A percentile compares a stretch with the other conserved stretches of the same genome.
phyloP scores from a whole-genome alignment of 2,797 vertebrate species.

The Acipenser ruthenus region DNA sequence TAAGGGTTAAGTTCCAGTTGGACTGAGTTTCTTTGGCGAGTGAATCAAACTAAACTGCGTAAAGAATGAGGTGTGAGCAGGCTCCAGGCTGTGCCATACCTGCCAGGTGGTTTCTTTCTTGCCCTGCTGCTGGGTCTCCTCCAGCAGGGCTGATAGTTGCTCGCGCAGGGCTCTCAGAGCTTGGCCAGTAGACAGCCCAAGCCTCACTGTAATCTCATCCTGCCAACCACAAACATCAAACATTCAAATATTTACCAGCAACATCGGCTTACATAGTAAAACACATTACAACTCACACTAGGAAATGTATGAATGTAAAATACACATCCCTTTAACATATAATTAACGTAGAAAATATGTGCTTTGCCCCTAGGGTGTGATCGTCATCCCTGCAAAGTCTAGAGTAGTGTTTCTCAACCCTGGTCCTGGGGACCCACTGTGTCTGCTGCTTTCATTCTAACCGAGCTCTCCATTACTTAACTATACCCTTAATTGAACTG shows the following conservation, averaged over 20 bases:
- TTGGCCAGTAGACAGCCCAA: conserved; percentile 83
- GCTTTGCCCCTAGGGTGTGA: no score
- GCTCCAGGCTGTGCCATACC: conserved; percentile 43
- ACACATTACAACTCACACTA: not conserved
- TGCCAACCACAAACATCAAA: conserved; percentile 28
- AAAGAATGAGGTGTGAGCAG: not conserved
- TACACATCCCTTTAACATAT: not conserved
- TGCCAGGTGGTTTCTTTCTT: conserved; percentile 58
- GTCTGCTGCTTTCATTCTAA: no score
- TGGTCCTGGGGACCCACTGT: no score
- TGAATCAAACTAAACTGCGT: not conserved
- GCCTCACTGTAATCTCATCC: conserved; percentile 68
- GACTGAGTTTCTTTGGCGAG: no score
- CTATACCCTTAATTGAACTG: no score
- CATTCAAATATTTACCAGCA: not conserved
- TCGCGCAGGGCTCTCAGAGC: conserved; percentile 79
- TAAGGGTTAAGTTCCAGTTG: no score
- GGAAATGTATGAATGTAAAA: not conserved
- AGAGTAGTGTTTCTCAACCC: no score
- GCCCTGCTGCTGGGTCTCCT: conserved; percentile 69
- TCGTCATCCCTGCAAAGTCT: no score
- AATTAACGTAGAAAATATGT: not conserved
- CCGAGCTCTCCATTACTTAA: no score
- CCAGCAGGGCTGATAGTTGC: conserved; percentile 77
- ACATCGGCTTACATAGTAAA: conserved; percentile 19